Evolutionary conservation across 92 coral and sea anemone genomes (phyloP), one percentile per base, ranked within the genome.

Genomic region (Pocillopora meandrina): DNA sequence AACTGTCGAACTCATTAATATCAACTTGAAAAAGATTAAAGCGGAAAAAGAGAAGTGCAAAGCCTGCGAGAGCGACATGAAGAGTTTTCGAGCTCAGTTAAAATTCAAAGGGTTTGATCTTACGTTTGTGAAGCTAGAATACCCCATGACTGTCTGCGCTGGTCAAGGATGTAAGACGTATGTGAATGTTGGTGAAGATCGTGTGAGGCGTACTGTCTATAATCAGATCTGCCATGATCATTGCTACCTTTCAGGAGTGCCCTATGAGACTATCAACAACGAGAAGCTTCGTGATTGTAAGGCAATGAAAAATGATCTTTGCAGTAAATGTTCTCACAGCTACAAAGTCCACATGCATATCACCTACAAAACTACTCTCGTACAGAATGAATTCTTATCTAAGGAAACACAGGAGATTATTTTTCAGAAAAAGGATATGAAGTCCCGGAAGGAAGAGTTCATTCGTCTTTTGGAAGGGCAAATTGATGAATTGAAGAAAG

Each of bases 111-210:
- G 75, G 52, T 79, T 65, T 65, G 74, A 79, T 17, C 20, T 62
- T 16, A 20, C 16, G 5, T 10, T 36, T 12, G 63, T 2, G 0
- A 42, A 14, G 2, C 71, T 64, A 42, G 26, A 63, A 5, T 59
- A 79, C 36, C 83, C 83, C 72, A 79, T 64, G 74, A 79, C 83
- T 10, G 83, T 79, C 11, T 79, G 83, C 15, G 83, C 83, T 60
- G 73, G 31, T 33, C 7, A 12, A 31, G 11, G 15, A 15, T 79
- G 83, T 71, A 79, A 79, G 58, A 60, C 20, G 71, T 79, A 61
- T 33, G 83, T 79, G 6, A 42, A 14, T 23, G 20, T 79, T 31
- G 83, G 83, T 13, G 31, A n/a, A 49, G 10, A 70, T 60, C 31
- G 73, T 23, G 83, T 60, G 65, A 58, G 36, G 56, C 33, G 31